These are phyloP conservation scores for Dendroctonus ponderosae DNA, from an alignment of 1,140 invertebrate genomes.

Conservation along the genomic window DNA sequence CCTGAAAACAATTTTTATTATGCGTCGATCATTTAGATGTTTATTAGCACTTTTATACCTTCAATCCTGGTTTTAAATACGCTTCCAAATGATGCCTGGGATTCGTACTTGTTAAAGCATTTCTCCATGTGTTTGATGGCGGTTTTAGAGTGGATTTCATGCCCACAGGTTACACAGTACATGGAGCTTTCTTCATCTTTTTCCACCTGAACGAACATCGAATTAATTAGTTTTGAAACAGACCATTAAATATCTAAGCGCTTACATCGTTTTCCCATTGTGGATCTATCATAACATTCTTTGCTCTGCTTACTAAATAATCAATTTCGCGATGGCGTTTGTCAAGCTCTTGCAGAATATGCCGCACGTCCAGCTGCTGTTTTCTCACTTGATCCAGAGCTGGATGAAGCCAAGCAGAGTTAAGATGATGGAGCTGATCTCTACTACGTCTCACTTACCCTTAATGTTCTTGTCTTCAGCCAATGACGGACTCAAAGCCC, in stretches of 20 bases:
- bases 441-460: constrained; percentile 21
- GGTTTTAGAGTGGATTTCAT: constrained; percentile 83
- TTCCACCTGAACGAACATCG: constrained; percentile 46
- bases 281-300: constrained; percentile 64
- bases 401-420: constrained; percentile 12
- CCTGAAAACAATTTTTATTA: constrained; percentile 24
- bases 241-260: not conserved
- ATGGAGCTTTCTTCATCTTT: constrained; percentile 78
- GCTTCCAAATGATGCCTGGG: constrained; percentile 86
- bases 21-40: not conserved
- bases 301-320: constrained; percentile 75
- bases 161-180: constrained; percentile 96
- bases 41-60: constrained; percentile 45
- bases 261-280: constrained; percentile 63
- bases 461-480: constrained; percentile 86
- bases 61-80: constrained; percentile 93
- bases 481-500: constrained; percentile 83
- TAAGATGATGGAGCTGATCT: not conserved
- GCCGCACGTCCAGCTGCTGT: constrained; percentile 73
- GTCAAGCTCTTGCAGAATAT: constrained; percentile 75
- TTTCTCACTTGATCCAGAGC: constrained; percentile 78
- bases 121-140: constrained; percentile 94
- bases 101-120: constrained; percentile 96
- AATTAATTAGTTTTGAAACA: not conserved
- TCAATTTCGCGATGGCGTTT: constrained; percentile 77